A percentile compares a stretch with the other conserved stretches of the same genome.
Evolutionary conservation across 2,888 invertebrate species (phyloP).

Genomic region (Dexiosoma caninum): DNA sequence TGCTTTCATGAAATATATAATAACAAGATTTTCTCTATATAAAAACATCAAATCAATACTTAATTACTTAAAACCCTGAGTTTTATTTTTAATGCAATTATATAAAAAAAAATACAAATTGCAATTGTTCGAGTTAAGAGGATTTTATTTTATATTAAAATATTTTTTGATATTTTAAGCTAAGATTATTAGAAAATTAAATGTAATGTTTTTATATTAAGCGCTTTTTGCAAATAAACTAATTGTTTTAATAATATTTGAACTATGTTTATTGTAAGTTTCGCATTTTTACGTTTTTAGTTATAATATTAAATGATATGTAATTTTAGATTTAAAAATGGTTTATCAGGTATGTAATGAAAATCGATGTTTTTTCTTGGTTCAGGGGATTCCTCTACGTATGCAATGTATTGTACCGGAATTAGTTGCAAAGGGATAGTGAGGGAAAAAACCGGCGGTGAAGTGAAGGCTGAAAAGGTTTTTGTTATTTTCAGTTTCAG

Average conservation of each 20-base stretch:
- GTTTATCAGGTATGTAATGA: no score
- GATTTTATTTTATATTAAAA: constrained; percentile 6
- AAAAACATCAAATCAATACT: background rate
- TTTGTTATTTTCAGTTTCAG: no score
- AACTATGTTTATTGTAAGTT: constrained; percentile 67
- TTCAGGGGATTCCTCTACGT: no score
- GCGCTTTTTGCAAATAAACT: constrained; percentile 77
- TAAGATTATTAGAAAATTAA: constrained; percentile 59
- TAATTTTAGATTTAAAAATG: no score
- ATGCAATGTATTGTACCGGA: no score
- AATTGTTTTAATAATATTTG: constrained; percentile 66
- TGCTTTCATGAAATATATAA: background rate
- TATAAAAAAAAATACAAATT: no score
- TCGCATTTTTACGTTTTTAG: constrained; percentile 63
- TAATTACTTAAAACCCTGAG: constrained; percentile 13
- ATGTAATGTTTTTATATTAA: constrained; percentile 73
- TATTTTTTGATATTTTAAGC: constrained; percentile 36
- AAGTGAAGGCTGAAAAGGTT: no score
- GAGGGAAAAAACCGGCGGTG: no score
- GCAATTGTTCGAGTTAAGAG: constrained; percentile 4
- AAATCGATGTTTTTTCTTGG: no score
- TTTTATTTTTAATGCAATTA: background rate
- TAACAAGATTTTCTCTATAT: background rate
- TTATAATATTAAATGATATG: background rate
- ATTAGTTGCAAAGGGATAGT: no score